Conservation (phyloP, 2,797 vertebrate genomes). For the Ctenopoma multispine region DNA sequence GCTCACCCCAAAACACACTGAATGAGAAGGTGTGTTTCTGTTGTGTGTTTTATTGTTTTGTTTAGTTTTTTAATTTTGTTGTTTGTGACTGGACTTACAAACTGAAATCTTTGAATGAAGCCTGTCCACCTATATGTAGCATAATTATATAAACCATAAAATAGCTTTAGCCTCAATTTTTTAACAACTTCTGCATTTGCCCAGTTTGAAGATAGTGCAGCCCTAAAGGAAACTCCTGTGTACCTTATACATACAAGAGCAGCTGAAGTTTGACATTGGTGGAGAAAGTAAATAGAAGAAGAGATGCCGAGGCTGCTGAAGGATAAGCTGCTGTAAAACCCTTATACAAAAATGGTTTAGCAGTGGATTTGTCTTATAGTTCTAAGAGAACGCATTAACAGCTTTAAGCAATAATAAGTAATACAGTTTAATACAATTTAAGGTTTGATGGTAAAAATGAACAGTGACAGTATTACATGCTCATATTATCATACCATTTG, state of each 20-base stretch:
- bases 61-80: too few relatives aligned
- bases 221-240: background rate
- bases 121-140: too few relatives aligned
- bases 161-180: too few relatives aligned
- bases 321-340: background rate
- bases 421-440: background rate
- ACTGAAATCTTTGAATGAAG: too few relatives aligned
- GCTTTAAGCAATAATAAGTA: background rate
- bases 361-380: background rate
- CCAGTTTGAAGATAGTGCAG: background rate
- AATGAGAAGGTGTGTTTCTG: too few relatives aligned
- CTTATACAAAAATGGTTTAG: background rate
- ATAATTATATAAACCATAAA: too few relatives aligned
- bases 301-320: background rate
- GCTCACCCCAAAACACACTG: too few relatives aligned
- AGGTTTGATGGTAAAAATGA: background rate
- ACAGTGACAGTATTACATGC: background rate
- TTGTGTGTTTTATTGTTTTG: too few relatives aligned
- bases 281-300: slow-evolving; percentile 34
- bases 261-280: slow-evolving; percentile 27
- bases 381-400: background rate
- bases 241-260: background rate
- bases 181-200: too few relatives aligned
- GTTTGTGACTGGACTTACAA: too few relatives aligned
- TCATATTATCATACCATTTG: background rate